Conservation (phyloP, 2,113 vertebrate genomes). For the Carollia perspicillata region DNA sequence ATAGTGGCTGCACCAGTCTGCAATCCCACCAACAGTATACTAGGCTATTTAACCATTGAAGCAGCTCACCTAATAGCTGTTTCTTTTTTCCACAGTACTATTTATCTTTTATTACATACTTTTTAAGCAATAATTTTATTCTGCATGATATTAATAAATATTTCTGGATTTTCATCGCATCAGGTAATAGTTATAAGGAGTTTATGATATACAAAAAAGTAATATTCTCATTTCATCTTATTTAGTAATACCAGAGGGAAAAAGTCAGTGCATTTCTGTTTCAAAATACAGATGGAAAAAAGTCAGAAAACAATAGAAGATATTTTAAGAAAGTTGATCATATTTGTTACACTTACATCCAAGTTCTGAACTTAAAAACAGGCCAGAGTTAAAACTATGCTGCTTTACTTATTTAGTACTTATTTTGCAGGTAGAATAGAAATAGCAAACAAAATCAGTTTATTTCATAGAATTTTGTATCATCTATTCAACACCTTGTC, state of each 20-base stretch:
- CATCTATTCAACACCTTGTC: not conserved
- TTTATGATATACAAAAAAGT: not conserved
- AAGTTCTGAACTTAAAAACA: not conserved
- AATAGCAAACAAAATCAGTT: not conserved
- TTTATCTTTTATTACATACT: not conserved
- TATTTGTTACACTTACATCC: not conserved
- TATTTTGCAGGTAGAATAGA: not conserved
- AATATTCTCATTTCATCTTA: not conserved
- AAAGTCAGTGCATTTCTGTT: not conserved
- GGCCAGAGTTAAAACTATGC: not conserved
- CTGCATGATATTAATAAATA: not conserved
- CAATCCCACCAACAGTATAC: too few species aligned
- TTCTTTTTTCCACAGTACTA: not conserved
- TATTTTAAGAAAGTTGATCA: not conserved
- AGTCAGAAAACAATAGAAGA: not conserved
- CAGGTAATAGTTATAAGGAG: not conserved
- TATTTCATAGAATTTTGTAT: not conserved
- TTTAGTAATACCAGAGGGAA: not conserved
- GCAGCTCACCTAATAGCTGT: not conserved
- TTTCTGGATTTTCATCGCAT: not conserved
- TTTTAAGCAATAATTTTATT: conserved; percentile 15
- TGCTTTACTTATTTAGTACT: conserved; percentile 8
- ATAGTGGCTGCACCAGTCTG: too few species aligned
- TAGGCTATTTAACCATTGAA: not conserved
- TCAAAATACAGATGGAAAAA: conserved; percentile 4